Conservation (phyloP, 1,140 invertebrate genomes). For the Phymorhynchus buccinoides region DNA sequence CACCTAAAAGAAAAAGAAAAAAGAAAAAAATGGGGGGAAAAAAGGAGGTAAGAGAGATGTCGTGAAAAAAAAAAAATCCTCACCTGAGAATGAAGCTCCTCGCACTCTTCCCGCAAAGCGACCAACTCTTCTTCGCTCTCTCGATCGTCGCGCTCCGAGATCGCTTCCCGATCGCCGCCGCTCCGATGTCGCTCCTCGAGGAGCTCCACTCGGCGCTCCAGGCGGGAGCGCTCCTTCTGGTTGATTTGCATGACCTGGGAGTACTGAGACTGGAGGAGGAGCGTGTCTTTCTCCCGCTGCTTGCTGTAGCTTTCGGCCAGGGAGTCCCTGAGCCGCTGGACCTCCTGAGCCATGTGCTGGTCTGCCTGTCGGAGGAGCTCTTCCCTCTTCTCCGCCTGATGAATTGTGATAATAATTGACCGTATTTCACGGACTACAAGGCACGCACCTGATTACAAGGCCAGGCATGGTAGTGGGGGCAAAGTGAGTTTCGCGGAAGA, state of each 20-base stretch:
- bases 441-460: too few relatives aligned
- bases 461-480: too few relatives aligned
- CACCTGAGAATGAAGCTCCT: conserved; percentile 16
- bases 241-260: conserved; percentile 41
- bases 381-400: conserved; percentile 48
- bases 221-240: conserved; percentile 37
- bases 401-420: neutral
- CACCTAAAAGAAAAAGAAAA: too few relatives aligned
- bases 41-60: too few relatives aligned
- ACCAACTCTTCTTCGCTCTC: conserved; percentile 6
- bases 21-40: too few relatives aligned
- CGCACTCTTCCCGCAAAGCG: conserved; percentile 33
- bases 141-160: neutral
- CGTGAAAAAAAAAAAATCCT: too few relatives aligned
- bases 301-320: conserved; percentile 49
- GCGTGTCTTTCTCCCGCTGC: conserved; percentile 29
- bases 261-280: conserved; percentile 46
- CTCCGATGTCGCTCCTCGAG: conserved; percentile 26
- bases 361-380: conserved; percentile 56
- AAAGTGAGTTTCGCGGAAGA: too few relatives aligned
- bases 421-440: too few relatives aligned
- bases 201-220: conserved; percentile 40
- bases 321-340: conserved; percentile 48
- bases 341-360: conserved; percentile 56
- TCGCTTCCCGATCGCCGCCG: conserved; percentile 1